phyloP scores from a whole-genome alignment of 2,888 invertebrate genomes.

The Anagyrus pseudococci region DNA sequence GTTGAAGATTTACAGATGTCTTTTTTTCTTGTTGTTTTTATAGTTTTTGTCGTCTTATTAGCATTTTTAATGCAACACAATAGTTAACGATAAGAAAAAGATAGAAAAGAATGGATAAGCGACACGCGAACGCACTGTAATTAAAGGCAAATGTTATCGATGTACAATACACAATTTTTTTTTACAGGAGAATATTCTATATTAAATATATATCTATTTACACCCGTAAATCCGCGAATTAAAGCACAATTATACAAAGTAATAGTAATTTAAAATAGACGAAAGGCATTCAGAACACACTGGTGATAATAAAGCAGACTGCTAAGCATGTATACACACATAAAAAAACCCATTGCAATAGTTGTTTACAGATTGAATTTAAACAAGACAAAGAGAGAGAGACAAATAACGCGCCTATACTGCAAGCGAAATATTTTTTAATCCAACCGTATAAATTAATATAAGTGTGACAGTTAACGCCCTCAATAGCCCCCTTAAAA shows the following conservation, averaged over 20 bases:
- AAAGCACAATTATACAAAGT: conserved; percentile 24
- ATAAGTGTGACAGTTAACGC: no score
- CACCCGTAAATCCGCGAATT: conserved; percentile 19
- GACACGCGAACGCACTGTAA: no score
- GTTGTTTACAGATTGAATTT: no score
- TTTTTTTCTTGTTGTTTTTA: conserved; percentile 35
- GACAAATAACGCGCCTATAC: no score
- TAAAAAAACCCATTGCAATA: conserved; percentile 26
- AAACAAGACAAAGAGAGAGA: no score
- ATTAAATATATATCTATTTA: conserved; percentile 18
- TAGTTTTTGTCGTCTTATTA: no score
- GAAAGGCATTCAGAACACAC: background rate
- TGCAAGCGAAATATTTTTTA: no score
- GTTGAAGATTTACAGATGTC: conserved; percentile 21
- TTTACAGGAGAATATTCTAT: conserved; percentile 26
- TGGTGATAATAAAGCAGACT: conserved; percentile 26
- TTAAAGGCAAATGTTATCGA: conserved; percentile 22
- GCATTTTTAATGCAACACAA: no score
- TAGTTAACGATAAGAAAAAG: no score
- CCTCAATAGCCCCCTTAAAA: no score
- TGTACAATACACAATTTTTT: conserved; percentile 34
- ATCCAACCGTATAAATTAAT: no score
- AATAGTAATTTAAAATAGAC: conserved; percentile 6
- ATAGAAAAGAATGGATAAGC: no score
- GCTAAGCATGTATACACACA: conserved; percentile 23